Percentiles rank a stretch among this genome's conserved stretches.
Conservation (phyloP, 2,888 invertebrate genomes). For the Dryocosmus kuriphilus region DNA sequence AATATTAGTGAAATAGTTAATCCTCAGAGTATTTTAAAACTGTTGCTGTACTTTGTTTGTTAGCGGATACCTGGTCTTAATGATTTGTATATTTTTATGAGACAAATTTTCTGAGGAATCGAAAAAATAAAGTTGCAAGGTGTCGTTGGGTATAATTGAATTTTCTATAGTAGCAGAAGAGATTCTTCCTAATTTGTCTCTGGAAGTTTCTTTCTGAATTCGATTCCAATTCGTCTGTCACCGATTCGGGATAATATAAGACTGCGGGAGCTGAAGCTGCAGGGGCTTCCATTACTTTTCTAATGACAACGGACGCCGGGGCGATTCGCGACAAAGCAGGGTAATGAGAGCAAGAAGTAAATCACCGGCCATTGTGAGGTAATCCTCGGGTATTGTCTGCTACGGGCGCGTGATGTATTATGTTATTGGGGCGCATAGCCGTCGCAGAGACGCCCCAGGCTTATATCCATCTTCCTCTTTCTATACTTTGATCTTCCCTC, state of each 20-base stretch:
- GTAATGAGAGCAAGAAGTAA: slow-evolving; percentile 77
- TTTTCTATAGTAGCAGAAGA: slow-evolving; percentile 62
- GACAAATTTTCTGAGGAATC: not conserved
- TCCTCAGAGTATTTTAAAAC: too few species aligned
- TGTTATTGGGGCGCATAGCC: slow-evolving; percentile 71
- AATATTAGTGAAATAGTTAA: too few species aligned
- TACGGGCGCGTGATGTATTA: slow-evolving; percentile 75
- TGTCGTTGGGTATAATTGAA: slow-evolving; percentile 68
- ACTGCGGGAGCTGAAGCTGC: slow-evolving; percentile 63
- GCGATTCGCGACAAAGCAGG: slow-evolving; percentile 74
- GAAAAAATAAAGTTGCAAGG: slow-evolving; percentile 46
- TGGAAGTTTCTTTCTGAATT: slow-evolving; percentile 50
- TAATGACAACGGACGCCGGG: slow-evolving; percentile 74
- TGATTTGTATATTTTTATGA: too few species aligned
- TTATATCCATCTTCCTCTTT: slow-evolving; percentile 46
- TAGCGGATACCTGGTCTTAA: too few species aligned
- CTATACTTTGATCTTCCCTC: slow-evolving; percentile 17
- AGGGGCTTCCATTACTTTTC: slow-evolving; percentile 76
- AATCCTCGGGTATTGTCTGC: slow-evolving; percentile 76
- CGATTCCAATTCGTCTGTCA: slow-evolving; percentile 49
- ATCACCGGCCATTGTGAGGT: slow-evolving; percentile 77
- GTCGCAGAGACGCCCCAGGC: slow-evolving; percentile 62
- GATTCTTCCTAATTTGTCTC: slow-evolving; percentile 74
- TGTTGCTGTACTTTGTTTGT: too few species aligned
- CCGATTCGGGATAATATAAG: slow-evolving; percentile 73